Percentiles rank a stretch among this genome's conserved stretches.
phyloP scores from a whole-genome alignment of 2,113 vertebrate genomes.

The Coptodon bakossiorum region DNA sequence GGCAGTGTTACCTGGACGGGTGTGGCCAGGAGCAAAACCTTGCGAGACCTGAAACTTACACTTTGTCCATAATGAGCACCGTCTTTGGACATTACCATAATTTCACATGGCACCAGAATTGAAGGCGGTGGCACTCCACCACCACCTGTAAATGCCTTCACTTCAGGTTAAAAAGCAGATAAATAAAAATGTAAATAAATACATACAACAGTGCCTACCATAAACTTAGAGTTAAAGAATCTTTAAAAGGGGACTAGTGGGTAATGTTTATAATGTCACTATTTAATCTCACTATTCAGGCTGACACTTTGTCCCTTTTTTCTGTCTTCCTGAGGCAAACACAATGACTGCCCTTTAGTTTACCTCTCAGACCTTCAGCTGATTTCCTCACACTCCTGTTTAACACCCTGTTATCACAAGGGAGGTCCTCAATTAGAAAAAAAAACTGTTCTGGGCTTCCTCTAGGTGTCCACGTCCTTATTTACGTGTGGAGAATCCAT shows the following conservation, averaged over 20 bases:
- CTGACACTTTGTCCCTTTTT: neutral
- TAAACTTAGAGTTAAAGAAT: neutral
- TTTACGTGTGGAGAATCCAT: neutral
- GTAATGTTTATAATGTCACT: neutral
- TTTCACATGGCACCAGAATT: neutral
- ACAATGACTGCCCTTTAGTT: neutral
- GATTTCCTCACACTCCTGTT: neutral
- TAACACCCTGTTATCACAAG: neutral
- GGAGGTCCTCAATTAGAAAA: constrained; percentile 4
- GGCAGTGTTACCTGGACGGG: neutral
- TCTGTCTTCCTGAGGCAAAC: neutral
- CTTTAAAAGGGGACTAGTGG: neutral
- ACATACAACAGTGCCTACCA: neutral
- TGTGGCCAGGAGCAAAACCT: neutral
- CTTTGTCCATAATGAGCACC: neutral
- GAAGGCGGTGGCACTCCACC: neutral
- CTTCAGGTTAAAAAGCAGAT: neutral
- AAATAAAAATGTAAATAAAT: neutral
- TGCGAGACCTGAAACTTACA: neutral
- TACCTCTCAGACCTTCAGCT: neutral
- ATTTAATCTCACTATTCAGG: neutral
- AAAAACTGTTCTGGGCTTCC: neutral
- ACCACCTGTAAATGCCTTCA: neutral
- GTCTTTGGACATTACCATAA: neutral
- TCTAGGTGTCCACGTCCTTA: neutral